Percentiles rank a stretch among this genome's conserved stretches.
These are phyloP conservation scores for Notechis scutatus DNA, from an alignment of 2,113 vertebrate species.

Conservation along the genomic window DNA sequence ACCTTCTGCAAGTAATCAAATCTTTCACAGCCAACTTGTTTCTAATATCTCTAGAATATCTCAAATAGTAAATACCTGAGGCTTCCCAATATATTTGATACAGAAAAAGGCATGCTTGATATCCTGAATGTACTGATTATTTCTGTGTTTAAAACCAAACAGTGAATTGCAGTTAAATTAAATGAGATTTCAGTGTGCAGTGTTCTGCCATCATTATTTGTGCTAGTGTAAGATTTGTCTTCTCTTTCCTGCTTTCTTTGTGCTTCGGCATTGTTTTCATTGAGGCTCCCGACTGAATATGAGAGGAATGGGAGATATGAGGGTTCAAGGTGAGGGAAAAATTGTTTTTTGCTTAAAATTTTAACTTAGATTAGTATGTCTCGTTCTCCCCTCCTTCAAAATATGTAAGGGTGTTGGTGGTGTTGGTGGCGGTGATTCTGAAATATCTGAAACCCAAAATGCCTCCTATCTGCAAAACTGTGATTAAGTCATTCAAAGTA, in stretches of 20 bases:
- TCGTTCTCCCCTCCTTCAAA: constrained; percentile 42
- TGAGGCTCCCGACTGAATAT: constrained; percentile 96
- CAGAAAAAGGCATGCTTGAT: constrained; percentile 1
- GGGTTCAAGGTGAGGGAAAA: constrained; percentile 96
- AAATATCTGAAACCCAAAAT: constrained; percentile 52
- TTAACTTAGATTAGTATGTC: constrained; percentile 55
- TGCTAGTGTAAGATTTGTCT: constrained; percentile 75
- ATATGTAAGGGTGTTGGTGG: constrained; percentile 45
- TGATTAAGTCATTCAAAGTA: constrained; percentile 48
- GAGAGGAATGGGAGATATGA: constrained; percentile 99
- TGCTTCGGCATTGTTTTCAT: constrained; percentile 76
- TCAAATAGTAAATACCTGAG: neutral
- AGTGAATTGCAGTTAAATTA: constrained; percentile 26
- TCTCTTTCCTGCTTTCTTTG: constrained; percentile 74
- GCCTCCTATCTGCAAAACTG: constrained; percentile 51
- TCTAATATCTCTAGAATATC: neutral
- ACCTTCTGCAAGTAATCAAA: neutral
- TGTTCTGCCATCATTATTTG: constrained; percentile 47
- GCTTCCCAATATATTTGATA: constrained; percentile 28
- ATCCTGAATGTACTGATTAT: constrained; percentile 41
- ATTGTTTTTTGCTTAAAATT: constrained; percentile 65
- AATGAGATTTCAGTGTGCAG: constrained; percentile 44
- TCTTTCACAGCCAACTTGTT: neutral
- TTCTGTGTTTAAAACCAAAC: constrained; percentile 41
- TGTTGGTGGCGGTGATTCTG: constrained; percentile 15